phyloP scores from a whole-genome alignment of 1,140 invertebrate species.

The Cyrtorhinus lividipennis region DNA sequence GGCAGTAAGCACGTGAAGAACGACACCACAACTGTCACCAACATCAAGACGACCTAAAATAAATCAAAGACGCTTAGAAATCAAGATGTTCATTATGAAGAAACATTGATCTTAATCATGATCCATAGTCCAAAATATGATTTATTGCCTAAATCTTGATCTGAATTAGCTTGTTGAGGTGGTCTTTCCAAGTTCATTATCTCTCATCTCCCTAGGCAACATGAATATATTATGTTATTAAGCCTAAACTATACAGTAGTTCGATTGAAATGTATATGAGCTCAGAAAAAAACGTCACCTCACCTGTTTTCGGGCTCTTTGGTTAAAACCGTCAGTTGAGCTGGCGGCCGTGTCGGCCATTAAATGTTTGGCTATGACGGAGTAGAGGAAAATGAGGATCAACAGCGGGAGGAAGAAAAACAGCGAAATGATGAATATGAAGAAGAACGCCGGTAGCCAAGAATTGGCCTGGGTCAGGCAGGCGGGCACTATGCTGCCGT shows the following conservation, averaged over 20 bases:
- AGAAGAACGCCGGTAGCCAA: conserved; percentile 54
- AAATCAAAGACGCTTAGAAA: not conserved
- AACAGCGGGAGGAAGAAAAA: conserved; percentile 64
- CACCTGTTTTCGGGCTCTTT: conserved; percentile 45
- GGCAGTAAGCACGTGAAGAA: conserved; percentile 80
- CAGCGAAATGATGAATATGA: conserved; percentile 49
- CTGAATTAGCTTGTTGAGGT: too few relatives aligned
- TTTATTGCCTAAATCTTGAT: too few relatives aligned
- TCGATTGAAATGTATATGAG: too few relatives aligned
- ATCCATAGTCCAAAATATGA: too few relatives aligned
- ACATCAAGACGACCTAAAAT: conserved; percentile 47
- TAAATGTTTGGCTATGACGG: conserved; percentile 57
- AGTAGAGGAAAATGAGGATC: conserved; percentile 59
- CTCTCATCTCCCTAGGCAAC: too few relatives aligned
- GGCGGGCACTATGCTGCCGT: conserved; percentile 32
- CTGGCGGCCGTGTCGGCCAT: conserved; percentile 44
- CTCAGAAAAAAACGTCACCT: too few relatives aligned
- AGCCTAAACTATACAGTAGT: too few relatives aligned
- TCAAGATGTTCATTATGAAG: too few relatives aligned
- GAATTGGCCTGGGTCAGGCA: conserved; percentile 52
- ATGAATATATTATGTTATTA: too few relatives aligned
- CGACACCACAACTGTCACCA: conserved; percentile 64
- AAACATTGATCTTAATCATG: too few relatives aligned
- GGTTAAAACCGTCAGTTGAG: conserved; percentile 38
- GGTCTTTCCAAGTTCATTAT: too few relatives aligned